Base-by-base conservation (phyloP, 2,888 invertebrate genomes). In the Acleris holmiana region DNA sequence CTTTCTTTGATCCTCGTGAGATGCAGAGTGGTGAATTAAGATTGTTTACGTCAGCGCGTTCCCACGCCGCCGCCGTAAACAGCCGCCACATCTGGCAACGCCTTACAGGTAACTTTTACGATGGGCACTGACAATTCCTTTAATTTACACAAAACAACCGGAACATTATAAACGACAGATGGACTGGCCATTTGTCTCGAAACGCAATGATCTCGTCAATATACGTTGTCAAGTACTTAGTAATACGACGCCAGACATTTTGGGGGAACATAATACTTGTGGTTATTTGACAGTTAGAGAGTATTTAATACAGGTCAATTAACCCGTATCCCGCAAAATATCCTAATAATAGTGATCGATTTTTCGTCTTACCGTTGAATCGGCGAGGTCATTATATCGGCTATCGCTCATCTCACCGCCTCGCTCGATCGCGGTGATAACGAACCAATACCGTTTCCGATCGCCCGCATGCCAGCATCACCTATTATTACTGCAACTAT, bases 51-150 rank as follows among this genome's bases (percentile, higher is more conserved):
- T 35, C 25, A 23, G 21, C 25, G 41, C 41, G 58, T 59, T 64
- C 64, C 58, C 64, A 64, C 64, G 64, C 51, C 57, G 58, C 25
- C 54, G 57, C 49, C 44, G 5, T 49, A 48, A 63, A 62, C 59
- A 67, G 51, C 51, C 65, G 70, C 69, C 74, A 76, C 83, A 83
- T 82, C 80, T 83, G 83, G 82, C 70, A 66, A 66, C 72, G 79
- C 69, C 69, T 57, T 58, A 69, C 83, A 84, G 83, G 83, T 84
- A 83, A 78, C 73, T 70, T 79, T 76, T 74, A 80, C 25, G 64
- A 64, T 41, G 73, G 60, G 60, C 65, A 35, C 61, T 60, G 66
- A 57, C 46, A 49, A 48, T 58, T 25, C 53, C 59, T 55, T 54
- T 8, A 44, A 49, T 60, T 29, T 15, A 53, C 51, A 56, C 46